A percentile compares a stretch with the other conserved stretches of the same genome.
Conservation (phyloP, 1,140 invertebrate genomes). For the Listronotus oregonensis region DNA sequence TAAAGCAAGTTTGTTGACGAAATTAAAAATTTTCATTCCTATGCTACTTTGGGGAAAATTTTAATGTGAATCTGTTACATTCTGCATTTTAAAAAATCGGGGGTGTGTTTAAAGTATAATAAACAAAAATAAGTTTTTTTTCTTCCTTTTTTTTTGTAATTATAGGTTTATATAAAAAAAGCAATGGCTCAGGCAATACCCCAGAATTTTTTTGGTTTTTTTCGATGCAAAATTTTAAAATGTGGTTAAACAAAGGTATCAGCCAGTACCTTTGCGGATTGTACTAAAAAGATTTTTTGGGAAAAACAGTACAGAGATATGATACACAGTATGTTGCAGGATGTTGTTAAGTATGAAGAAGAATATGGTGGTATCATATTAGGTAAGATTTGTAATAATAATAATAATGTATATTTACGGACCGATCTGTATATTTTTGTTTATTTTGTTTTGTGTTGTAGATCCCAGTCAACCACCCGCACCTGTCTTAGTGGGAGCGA, state of each 20-base stretch:
- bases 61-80: conserved; percentile 90
- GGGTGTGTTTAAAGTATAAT: background rate
- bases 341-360: conserved; percentile 92
- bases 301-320: conserved; percentile 96
- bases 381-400: conserved; percentile 40
- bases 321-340: conserved; percentile 77
- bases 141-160: too few species aligned
- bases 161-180: conserved; percentile 73
- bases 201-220: conserved; percentile 98
- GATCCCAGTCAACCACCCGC: conserved; percentile 86
- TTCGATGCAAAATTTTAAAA: conserved; percentile 96
- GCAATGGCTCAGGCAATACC: conserved; percentile 94
- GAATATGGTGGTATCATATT: conserved; percentile 92
- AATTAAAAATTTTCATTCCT: conserved; percentile 82
- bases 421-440: too few species aligned
- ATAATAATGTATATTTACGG: too few species aligned
- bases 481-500: conserved; percentile 64
- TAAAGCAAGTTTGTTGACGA: conserved; percentile 99
- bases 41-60: conserved; percentile 93
- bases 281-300: conserved; percentile 97
- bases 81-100: conserved; percentile 60
- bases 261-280: conserved; percentile 90
- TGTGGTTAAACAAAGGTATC: conserved; percentile 94
- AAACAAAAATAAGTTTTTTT: too few species aligned
- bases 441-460: conserved; percentile 69